These are phyloP conservation scores for Hoplostethus atlanticus DNA, from an alignment of 2,797 vertebrate genomes.

Conservation along the genomic window DNA sequence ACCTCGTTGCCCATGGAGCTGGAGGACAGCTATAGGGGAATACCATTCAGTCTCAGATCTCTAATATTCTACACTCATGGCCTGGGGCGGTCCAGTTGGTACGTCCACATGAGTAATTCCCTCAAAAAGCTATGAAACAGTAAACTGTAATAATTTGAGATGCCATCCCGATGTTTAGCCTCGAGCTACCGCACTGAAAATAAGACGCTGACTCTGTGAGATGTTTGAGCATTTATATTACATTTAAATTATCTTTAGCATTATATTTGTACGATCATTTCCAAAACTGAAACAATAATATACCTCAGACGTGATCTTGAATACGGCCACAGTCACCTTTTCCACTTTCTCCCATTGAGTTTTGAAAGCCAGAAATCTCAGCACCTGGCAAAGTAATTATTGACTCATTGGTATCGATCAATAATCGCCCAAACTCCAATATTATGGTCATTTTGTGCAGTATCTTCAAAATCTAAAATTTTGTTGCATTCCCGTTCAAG, in stretches of 20 bases:
- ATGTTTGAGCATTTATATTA: too few species aligned
- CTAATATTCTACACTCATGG: slow-evolving; percentile 9
- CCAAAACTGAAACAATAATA: too few species aligned
- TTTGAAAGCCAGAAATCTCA: too few species aligned
- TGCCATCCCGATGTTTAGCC: background rate
- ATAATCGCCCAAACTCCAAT: too few species aligned
- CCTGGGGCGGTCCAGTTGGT: slow-evolving; percentile 1
- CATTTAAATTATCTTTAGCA: background rate
- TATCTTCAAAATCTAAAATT: background rate
- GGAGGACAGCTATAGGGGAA: slow-evolving; percentile 2
- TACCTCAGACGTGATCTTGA: too few species aligned
- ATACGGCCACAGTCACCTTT: too few species aligned
- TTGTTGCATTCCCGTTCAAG: background rate
- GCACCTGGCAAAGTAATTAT: too few species aligned
- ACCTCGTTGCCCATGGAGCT: background rate
- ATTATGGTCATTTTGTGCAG: too few species aligned
- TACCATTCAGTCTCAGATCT: slow-evolving; percentile 7
- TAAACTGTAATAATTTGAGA: background rate
- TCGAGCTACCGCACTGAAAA: too few species aligned
- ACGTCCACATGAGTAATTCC: background rate
- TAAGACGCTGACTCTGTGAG: background rate
- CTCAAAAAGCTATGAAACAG: background rate
- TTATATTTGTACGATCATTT: too few species aligned
- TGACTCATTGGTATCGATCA: too few species aligned
- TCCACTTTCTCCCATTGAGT: too few species aligned